Percentiles rank a stretch among this genome's conserved stretches.
phyloP scores from a whole-genome alignment of 2,113 vertebrate genomes.

The Gasterosteus nipponicus region DNA sequence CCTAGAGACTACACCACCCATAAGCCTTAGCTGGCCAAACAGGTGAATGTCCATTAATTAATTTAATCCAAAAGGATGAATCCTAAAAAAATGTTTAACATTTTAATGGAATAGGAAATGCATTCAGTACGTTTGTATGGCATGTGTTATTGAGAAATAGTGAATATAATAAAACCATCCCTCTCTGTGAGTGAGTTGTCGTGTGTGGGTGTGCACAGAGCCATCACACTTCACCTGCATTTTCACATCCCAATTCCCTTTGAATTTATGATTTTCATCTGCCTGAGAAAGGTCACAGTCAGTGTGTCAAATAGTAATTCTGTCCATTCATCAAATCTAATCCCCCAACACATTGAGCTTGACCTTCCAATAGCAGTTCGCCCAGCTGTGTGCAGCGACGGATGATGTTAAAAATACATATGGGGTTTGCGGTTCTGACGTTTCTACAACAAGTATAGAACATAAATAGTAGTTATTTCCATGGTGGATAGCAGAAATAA shows the following conservation, averaged over 20 bases:
- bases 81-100: neutral
- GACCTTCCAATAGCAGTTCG: constrained; percentile 29
- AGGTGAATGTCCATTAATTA: too few relatives aligned
- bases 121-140: neutral
- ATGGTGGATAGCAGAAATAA: too few relatives aligned
- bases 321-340: constrained; percentile 50
- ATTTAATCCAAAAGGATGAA: too few relatives aligned
- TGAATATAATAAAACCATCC: neutral
- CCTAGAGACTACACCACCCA: neutral
- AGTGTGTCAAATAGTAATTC: constrained; percentile 24
- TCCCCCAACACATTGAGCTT: constrained; percentile 37
- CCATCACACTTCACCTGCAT: neutral
- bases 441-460: too few relatives aligned
- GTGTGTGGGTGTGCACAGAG: neutral
- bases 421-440: too few relatives aligned
- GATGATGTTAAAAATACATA: too few relatives aligned
- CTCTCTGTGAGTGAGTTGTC: neutral
- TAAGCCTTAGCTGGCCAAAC: neutral
- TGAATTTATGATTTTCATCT: constrained; percentile 38
- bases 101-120: neutral
- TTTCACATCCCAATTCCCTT: constrained; percentile 16
- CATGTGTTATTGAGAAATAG: neutral
- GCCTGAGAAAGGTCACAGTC: constrained; percentile 45
- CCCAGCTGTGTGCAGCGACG: too few relatives aligned
- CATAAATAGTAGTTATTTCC: too few relatives aligned